Conservation (phyloP, 2,113 vertebrate species). For the Myrmophylax atrothorax region DNA sequence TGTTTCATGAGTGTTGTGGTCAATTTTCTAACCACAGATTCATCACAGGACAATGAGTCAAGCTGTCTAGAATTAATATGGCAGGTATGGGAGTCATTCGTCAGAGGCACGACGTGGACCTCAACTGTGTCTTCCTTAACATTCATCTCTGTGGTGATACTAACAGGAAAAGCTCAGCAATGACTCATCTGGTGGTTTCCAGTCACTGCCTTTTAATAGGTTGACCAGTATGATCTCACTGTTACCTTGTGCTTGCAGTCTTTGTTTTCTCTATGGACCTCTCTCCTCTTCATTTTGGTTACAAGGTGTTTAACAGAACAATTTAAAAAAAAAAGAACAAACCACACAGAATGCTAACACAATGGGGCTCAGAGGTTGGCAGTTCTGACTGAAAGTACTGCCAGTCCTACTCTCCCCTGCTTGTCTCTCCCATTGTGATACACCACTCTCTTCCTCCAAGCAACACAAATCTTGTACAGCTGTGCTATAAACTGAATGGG, state of each 20-base stretch:
- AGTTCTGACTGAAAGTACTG: not conserved
- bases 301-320: not conserved
- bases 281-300: not conserved
- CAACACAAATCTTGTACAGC: not conserved
- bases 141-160: not conserved
- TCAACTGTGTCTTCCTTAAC: not conserved
- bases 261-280: not conserved
- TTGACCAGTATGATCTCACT: slow-evolving; percentile 21
- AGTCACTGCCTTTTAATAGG: not conserved
- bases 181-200: slow-evolving; percentile 42
- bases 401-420: not conserved
- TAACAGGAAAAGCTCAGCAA: slow-evolving; percentile 14
- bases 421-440: not conserved
- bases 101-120: not conserved
- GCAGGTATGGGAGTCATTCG: not conserved
- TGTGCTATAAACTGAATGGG: not conserved
- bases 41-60: not conserved
- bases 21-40: not conserved
- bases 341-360: not conserved
- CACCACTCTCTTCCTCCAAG: not conserved
- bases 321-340: not conserved
- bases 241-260: slow-evolving; percentile 16
- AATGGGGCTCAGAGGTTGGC: not conserved
- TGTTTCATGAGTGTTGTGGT: not conserved
- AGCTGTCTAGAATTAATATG: not conserved